Percentiles rank a stretch among this genome's conserved stretches.
Conservation (phyloP, 2,113 vertebrate genomes). For the Petroica traversi region DNA sequence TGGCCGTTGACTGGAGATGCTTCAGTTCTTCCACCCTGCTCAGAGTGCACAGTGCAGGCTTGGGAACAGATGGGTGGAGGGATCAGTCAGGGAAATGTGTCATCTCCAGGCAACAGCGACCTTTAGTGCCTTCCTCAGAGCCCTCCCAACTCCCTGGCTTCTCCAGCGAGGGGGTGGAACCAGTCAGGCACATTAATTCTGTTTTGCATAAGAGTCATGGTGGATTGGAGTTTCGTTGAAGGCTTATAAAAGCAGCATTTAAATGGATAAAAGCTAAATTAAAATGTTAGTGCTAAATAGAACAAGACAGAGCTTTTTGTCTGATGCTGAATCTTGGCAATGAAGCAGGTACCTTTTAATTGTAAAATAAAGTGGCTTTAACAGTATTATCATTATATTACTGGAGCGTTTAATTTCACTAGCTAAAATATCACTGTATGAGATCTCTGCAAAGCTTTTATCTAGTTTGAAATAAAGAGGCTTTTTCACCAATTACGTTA, state of each 20-base stretch:
- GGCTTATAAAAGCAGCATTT: constrained; percentile 44
- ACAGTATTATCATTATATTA: neutral
- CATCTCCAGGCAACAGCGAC: constrained; percentile 34
- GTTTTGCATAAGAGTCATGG: constrained; percentile 17
- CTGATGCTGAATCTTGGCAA: neutral
- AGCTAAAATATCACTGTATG: neutral
- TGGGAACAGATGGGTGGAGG: constrained; percentile 29
- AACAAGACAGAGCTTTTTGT: constrained; percentile 8
- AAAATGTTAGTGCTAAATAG: constrained; percentile 21
- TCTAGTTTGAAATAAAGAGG: constrained; percentile 26
- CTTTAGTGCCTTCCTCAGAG: neutral
- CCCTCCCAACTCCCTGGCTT: neutral
- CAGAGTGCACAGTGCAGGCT: neutral
- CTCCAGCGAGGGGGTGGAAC: constrained; percentile 14
- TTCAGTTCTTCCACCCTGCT: neutral
- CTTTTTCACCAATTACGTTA: constrained; percentile 12
- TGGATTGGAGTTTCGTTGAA: neutral
- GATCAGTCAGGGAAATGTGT: constrained; percentile 24
- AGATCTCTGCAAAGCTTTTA: constrained; percentile 28
- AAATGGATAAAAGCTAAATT: constrained; percentile 38
- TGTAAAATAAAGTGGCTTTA: constrained; percentile 33
- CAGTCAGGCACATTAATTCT: neutral
- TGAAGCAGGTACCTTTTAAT: constrained; percentile 31
- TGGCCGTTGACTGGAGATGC: neutral
- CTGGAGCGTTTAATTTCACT: constrained; percentile 4